phyloP scores from a whole-genome alignment of 2,888 invertebrate genomes.

The Atrina japonica region DNA sequence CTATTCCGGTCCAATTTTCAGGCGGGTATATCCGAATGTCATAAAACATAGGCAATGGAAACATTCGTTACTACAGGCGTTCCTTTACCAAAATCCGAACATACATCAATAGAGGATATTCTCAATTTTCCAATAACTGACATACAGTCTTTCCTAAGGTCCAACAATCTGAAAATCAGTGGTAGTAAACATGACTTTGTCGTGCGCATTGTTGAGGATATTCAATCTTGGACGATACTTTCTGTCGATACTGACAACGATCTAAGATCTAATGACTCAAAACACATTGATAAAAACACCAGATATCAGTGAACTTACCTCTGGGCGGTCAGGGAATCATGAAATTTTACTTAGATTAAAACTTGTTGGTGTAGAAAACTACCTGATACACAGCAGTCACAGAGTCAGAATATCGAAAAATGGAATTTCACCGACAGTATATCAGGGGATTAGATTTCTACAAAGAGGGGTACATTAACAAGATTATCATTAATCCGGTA shows the following conservation, averaged over 20 bases:
- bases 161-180: slow-evolving; percentile 15
- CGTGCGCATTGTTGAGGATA: slow-evolving; percentile 4
- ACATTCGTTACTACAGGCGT: too few species aligned
- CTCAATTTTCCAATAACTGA: slow-evolving; percentile 5
- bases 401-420: slow-evolving; percentile 10
- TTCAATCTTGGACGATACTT: not conserved
- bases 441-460: slow-evolving; percentile 23
- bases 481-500: slow-evolving; percentile 29
- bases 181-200: slow-evolving; percentile 22
- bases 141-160: slow-evolving; percentile 11
- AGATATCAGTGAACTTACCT: slow-evolving; percentile 8
- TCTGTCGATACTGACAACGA: not conserved
- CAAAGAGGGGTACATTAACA: slow-evolving; percentile 35
- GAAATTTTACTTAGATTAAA: slow-evolving; percentile 6
- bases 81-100: too few species aligned
- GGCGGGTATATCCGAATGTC: too few species aligned
- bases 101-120: not conserved
- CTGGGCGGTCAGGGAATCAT: slow-evolving; percentile 24
- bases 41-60: too few species aligned
- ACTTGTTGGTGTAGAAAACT: slow-evolving; percentile 18
- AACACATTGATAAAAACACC: slow-evolving; percentile 1
- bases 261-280: not conserved
- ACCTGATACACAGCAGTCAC: slow-evolving; percentile 8
- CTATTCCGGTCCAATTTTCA: too few species aligned
- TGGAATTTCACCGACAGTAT: slow-evolving; percentile 37